Evolutionary conservation across 2,797 vertebrate species (phyloP).

Genomic region (Hemibagrus guttatus): DNA sequence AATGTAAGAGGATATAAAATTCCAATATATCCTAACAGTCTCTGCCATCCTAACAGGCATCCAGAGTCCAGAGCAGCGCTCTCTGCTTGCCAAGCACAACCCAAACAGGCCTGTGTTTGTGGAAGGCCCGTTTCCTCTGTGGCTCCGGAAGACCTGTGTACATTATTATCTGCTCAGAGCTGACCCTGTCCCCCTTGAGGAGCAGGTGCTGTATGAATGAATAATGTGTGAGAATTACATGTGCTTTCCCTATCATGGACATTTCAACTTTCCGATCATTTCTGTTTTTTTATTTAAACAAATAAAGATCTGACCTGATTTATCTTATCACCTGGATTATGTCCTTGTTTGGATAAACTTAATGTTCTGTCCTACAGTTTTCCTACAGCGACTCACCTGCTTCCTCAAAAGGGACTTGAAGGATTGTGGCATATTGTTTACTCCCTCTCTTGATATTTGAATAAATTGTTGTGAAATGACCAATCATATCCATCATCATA

Average conservation of each 20-base stretch:
- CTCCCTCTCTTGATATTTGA: not conserved
- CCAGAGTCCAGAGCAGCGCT: conserved; percentile 83
- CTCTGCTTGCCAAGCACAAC: conserved; percentile 77
- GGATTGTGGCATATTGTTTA: not conserved
- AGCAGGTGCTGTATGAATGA: conserved; percentile 67
- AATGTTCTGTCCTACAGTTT: not conserved
- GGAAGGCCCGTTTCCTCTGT: conserved; percentile 88
- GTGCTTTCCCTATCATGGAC: not conserved
- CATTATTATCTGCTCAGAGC: conserved; percentile 86
- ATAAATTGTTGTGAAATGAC: not conserved
- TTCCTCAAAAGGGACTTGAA: not conserved
- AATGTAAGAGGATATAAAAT: not conserved
- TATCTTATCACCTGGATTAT: not conserved
- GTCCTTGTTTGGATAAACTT: not conserved
- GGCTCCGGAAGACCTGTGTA: conserved; percentile 82
- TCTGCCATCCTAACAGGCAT: conserved; percentile 70
- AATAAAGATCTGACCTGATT: not conserved
- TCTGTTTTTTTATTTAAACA: not conserved
- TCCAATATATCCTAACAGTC: not conserved
- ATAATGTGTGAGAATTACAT: not conserved
- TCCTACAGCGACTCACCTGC: not conserved
- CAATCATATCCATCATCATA: not conserved
- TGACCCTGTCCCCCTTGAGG: conserved; percentile 72
- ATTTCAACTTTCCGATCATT: not conserved
- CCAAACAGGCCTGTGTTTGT: conserved; percentile 78